Conservation (phyloP, 1,140 invertebrate species). For the Acyrthosiphon pisum region DNA sequence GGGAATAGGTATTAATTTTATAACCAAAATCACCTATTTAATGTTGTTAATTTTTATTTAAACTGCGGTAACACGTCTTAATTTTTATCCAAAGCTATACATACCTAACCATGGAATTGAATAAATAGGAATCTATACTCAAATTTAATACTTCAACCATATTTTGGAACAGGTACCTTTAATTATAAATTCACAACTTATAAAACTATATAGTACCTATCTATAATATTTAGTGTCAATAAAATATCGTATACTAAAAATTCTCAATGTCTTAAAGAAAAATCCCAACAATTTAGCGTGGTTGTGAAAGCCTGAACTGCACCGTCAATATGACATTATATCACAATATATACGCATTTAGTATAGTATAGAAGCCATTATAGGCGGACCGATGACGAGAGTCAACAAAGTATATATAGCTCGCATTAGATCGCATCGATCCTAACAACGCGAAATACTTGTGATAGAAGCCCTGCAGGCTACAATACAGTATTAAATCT, state of each 20-base stretch:
- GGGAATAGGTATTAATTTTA: not conserved
- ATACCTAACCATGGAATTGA: no score
- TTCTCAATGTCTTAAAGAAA: not conserved
- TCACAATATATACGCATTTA: no score
- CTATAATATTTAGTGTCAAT: no score
- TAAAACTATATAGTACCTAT: no score
- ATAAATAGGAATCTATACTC: no score
- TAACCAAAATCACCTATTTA: not conserved
- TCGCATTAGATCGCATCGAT: not conserved
- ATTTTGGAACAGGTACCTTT: no score
- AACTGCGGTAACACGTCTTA: not conserved
- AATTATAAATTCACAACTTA: no score
- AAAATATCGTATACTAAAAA: no score
- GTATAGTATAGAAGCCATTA: no score
- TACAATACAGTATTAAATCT: not conserved
- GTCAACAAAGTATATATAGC: not conserved
- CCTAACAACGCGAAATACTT: not conserved
- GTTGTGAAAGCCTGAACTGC: not conserved
- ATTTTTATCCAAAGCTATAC: not conserved
- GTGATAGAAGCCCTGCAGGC: not conserved
- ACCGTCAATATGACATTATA: no score
- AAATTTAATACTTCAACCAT: no score
- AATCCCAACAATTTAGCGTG: not conserved
- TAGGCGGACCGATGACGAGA: not conserved
- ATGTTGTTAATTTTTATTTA: not conserved